Percentiles rank a stretch among this genome's conserved stretches.
Conservation (phyloP, 2,797 vertebrate species). For the Rhadinocentrus ornatus region DNA sequence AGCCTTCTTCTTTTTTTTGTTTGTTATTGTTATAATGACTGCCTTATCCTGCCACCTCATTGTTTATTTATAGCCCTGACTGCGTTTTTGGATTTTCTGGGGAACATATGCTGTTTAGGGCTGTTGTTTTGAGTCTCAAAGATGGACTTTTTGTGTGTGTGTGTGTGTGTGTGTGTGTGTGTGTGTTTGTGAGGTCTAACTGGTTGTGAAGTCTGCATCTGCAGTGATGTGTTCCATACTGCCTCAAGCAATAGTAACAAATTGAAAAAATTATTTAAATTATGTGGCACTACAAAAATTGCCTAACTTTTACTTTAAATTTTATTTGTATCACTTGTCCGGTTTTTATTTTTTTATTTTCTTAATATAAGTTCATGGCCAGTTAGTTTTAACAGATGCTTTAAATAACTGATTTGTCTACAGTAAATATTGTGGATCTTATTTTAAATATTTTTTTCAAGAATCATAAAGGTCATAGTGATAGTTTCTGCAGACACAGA, state of each 20-base stretch:
- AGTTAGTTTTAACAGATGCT: constrained; percentile 1
- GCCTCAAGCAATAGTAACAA: constrained; percentile 6
- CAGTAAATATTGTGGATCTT: constrained; percentile 30
- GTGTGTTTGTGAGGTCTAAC: background rate
- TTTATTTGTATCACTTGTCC: background rate
- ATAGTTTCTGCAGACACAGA: background rate
- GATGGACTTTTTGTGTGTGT: background rate
- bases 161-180: background rate
- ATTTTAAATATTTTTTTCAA: constrained; percentile 23
- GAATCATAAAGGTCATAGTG: background rate
- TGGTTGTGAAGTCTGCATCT: constrained; percentile 24
- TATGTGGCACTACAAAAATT: constrained; percentile 6
- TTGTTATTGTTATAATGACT: constrained; percentile 18
- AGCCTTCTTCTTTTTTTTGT: constrained; percentile 24
- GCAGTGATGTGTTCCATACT: background rate
- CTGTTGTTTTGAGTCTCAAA: background rate
- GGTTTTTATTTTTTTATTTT: background rate
- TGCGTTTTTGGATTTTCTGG: constrained; percentile 11
- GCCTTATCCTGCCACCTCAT: constrained; percentile 11
- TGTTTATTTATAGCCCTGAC: constrained; percentile 5
- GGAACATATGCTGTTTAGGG: background rate
- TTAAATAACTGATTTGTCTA: background rate
- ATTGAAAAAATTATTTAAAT: constrained; percentile 28
- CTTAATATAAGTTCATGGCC: background rate
- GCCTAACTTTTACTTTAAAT: constrained; percentile 5